These are phyloP conservation scores for Pteropus rufus DNA, from an alignment of 2,797 vertebrate species.

Conservation along the genomic window DNA sequence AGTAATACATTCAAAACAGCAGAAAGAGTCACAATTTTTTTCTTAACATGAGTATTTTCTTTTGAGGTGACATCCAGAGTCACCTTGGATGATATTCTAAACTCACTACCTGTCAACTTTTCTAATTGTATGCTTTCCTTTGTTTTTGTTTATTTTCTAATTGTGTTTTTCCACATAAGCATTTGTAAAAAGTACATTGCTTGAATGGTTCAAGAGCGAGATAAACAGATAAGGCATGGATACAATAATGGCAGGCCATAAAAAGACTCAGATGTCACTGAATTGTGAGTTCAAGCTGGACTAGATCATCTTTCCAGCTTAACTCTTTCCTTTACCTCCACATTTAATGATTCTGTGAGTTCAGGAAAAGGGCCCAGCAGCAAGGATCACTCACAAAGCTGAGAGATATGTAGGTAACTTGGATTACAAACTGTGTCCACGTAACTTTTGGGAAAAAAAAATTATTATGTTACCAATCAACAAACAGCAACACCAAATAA, in stretches of 20 bases:
- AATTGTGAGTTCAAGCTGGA: not conserved
- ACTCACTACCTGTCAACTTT: not conserved
- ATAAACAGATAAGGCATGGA: not conserved
- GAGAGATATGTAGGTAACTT: slow-evolving; percentile 49
- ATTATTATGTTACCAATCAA: not conserved
- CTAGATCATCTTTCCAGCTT: not conserved
- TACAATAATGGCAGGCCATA: not conserved
- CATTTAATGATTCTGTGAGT: not conserved
- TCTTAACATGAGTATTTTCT: not conserved
- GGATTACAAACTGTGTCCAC: slow-evolving; percentile 60
- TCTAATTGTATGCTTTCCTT: not conserved
- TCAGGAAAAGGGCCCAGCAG: not conserved
- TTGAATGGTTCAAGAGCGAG: not conserved
- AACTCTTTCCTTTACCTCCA: not conserved
- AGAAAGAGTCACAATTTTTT: not conserved
- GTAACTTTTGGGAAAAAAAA: not conserved
- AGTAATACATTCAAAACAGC: not conserved
- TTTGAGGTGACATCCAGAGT: not conserved
- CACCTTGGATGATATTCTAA: not conserved
- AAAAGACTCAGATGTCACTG: not conserved
- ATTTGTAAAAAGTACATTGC: not conserved
- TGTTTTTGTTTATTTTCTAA: not conserved
- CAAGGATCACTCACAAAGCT: slow-evolving; percentile 66
- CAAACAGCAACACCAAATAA: slow-evolving; percentile 7
- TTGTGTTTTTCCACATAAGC: not conserved